Conservation (phyloP, 2,888 invertebrate genomes). For the Drosophila prostipennis region DNA sequence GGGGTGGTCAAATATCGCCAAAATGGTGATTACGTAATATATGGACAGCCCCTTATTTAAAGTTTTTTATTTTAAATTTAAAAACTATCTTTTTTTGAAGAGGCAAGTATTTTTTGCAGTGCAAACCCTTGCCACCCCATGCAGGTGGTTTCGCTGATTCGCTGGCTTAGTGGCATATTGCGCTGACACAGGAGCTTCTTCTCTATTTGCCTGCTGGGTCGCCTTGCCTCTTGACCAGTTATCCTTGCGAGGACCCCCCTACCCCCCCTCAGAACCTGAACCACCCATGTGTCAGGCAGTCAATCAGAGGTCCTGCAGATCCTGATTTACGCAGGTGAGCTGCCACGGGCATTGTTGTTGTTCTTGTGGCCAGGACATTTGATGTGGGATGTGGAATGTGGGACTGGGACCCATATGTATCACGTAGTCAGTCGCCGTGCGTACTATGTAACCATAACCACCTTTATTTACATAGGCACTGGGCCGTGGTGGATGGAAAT, state of each 20-base stretch:
- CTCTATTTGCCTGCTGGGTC: constrained; percentile 15
- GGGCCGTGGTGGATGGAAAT: constrained; percentile 67
- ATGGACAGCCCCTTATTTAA: no score
- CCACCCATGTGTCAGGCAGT: constrained; percentile 62
- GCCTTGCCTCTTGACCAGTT: constrained; percentile 40
- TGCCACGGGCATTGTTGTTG: constrained; percentile 69
- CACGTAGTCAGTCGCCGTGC: constrained; percentile 3
- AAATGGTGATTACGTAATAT: no score
- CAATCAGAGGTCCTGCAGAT: constrained; percentile 71
- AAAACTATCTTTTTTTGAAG: background rate
- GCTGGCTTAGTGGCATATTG: constrained; percentile 32
- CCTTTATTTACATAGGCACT: constrained; percentile 39
- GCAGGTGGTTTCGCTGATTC: constrained; percentile 2
- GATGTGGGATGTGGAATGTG: constrained; percentile 13
- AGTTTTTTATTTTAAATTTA: no score
- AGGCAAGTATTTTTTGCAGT: background rate
- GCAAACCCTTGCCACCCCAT: background rate
- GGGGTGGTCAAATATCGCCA: no score
- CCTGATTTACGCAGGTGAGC: constrained; percentile 78
- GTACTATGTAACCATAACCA: constrained; percentile 30
- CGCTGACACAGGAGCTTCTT: constrained; percentile 7
- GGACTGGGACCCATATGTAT: constrained; percentile 17
- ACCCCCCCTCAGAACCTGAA: background rate
- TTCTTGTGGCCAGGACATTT: constrained; percentile 61
- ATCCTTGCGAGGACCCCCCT: constrained; percentile 18